Percentiles rank a stretch among this genome's conserved stretches.
Evolutionary conservation across 1,140 invertebrate genomes (phyloP).

Genomic region (Drosophila sulfurigaster): DNA sequence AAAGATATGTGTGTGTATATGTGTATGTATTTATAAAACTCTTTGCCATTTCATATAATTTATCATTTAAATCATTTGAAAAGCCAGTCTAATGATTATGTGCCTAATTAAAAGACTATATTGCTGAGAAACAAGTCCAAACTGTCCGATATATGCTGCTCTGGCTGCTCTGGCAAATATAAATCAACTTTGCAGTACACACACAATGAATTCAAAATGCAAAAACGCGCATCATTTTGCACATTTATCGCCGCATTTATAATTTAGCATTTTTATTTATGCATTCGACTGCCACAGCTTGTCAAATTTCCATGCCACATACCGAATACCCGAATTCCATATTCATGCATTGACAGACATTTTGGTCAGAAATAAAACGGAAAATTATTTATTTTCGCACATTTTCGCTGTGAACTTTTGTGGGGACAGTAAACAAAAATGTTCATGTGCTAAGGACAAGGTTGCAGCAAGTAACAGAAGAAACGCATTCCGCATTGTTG

Average conservation of each 20-base stretch:
- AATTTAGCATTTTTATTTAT: conserved; percentile 34
- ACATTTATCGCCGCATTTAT: conserved; percentile 28
- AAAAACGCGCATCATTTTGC: conserved; percentile 3
- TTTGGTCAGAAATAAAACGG: conserved; percentile 16
- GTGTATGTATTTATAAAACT: no score
- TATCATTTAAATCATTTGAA: not conserved
- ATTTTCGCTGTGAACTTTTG: conserved; percentile 11
- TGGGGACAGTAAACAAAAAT: conserved; percentile 49
- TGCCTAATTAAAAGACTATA: not conserved
- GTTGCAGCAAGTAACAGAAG: conserved; percentile 44
- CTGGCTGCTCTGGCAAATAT: not conserved
- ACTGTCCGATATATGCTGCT: not conserved
- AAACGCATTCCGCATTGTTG: conserved; percentile 69
- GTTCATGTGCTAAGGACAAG: conserved; percentile 80
- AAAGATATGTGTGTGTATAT: no score
- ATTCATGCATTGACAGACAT: conserved; percentile 35
- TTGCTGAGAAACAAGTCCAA: not conserved
- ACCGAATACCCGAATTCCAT: not conserved
- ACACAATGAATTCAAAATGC: not conserved
- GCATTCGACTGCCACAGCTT: conserved; percentile 25
- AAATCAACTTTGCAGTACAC: not conserved
- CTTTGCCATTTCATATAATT: not conserved
- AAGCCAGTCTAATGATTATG: not conserved
- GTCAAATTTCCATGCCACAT: conserved; percentile 44
- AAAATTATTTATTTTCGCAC: conserved; percentile 28